Conservation (phyloP, 2,113 vertebrate species). For the Hyaena hyaena region DNA sequence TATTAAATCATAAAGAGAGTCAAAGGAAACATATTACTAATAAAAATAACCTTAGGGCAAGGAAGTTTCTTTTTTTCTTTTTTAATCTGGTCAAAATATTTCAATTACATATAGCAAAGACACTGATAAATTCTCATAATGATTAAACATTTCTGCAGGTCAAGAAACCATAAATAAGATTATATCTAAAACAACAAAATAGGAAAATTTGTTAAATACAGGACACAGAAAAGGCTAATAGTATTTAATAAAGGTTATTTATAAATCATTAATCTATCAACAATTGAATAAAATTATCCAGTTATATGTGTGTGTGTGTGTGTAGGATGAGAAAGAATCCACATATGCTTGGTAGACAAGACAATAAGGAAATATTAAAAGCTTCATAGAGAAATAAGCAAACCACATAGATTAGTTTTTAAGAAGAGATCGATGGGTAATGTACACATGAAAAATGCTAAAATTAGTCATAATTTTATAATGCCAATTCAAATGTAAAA, state of each 20-base stretch:
- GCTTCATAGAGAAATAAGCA: background rate
- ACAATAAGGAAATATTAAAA: background rate
- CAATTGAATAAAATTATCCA: background rate
- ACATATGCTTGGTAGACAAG: background rate
- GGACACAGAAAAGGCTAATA: background rate
- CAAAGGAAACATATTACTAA: background rate
- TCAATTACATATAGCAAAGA: background rate
- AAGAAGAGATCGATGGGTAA: background rate
- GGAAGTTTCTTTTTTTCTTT: background rate
- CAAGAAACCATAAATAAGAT: background rate
- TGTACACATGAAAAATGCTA: background rate
- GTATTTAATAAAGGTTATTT: background rate
- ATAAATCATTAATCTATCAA: background rate
- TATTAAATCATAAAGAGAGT: background rate
- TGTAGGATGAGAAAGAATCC: background rate
- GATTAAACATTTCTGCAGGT: background rate
- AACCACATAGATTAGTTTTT: background rate
- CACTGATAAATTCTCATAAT: background rate
- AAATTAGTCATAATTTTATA: background rate
- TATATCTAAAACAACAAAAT: background rate
- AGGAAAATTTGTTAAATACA: background rate
- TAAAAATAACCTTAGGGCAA: background rate
- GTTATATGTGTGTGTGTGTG: background rate
- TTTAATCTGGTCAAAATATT: background rate
- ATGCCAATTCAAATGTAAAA: background rate